phyloP scores from a whole-genome alignment of 1,140 invertebrate genomes.

The Pseudomyrmex cubaensis region DNA sequence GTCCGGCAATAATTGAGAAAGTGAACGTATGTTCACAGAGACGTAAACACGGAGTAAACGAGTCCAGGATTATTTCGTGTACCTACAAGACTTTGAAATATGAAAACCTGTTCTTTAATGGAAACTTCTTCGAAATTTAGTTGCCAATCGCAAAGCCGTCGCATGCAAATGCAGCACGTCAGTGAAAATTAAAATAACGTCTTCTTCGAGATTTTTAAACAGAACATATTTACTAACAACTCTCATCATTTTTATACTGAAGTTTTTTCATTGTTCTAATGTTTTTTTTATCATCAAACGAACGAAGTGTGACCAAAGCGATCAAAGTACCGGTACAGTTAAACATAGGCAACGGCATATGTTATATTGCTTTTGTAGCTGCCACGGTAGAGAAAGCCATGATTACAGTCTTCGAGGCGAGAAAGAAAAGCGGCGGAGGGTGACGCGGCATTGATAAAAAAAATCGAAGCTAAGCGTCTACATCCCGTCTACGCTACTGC shows the following conservation, averaged over 20 bases:
- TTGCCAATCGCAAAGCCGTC: background rate
- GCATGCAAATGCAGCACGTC: background rate
- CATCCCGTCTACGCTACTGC: slow-evolving; percentile 58
- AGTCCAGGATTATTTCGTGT: slow-evolving; percentile 24
- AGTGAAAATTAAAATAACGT: background rate
- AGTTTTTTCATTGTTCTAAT: no score
- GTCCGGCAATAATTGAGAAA: slow-evolving; percentile 47
- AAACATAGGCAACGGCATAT: slow-evolving; percentile 6
- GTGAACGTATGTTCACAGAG: slow-evolving; percentile 45
- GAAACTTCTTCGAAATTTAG: background rate
- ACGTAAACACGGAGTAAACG: slow-evolving; percentile 34
- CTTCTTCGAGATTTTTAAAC: background rate
- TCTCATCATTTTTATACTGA: no score
- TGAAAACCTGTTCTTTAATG: background rate
- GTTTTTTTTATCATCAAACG: no score
- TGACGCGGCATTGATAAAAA: slow-evolving; percentile 49
- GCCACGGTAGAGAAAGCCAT: background rate
- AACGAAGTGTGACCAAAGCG: no score
- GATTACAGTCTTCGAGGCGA: slow-evolving; percentile 22
- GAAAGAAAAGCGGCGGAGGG: slow-evolving; percentile 24
- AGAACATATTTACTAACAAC: no score
- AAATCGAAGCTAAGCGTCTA: slow-evolving; percentile 60
- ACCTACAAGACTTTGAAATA: slow-evolving; percentile 3
- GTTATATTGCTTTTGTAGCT: slow-evolving; percentile 3
- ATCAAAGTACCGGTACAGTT: background rate